Conservation (phyloP, 2,888 invertebrate genomes). For the Agrochola macilenta region DNA sequence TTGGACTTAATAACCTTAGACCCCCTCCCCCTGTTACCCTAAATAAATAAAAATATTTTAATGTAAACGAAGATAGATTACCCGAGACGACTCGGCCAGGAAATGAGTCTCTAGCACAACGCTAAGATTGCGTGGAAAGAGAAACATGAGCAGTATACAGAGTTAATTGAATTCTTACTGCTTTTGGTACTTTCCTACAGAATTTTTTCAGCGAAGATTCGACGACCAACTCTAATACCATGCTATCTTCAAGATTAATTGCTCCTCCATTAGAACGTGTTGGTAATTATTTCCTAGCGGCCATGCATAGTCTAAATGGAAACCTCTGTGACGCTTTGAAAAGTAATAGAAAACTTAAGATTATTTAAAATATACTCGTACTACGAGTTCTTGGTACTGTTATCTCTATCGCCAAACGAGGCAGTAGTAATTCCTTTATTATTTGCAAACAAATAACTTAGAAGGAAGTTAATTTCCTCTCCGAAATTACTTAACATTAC, state of each 20-base stretch:
- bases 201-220: neutral
- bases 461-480: constrained; percentile 49
- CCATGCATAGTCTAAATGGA: neutral
- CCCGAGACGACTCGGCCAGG: constrained; percentile 34
- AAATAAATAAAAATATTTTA: constrained; percentile 41
- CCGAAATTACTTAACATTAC: constrained; percentile 49
- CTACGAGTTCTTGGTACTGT: neutral
- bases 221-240: neutral
- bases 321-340: neutral
- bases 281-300: neutral
- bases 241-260: neutral
- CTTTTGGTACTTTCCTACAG: neutral
- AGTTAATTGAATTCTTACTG: constrained; percentile 25
- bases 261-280: neutral
- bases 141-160: neutral
- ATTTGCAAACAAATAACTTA: constrained; percentile 51
- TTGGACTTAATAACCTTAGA: constrained; percentile 17
- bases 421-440: constrained; percentile 23
- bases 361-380: neutral
- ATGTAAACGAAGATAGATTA: constrained; percentile 57
- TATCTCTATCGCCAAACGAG: constrained; percentile 7
- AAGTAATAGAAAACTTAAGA: neutral
- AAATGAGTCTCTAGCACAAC: constrained; percentile 33
- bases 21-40: neutral
- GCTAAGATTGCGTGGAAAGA: constrained; percentile 8